Evolutionary conservation across 2,797 vertebrate genomes (phyloP).

Genomic region (Champsocephalus esox): DNA sequence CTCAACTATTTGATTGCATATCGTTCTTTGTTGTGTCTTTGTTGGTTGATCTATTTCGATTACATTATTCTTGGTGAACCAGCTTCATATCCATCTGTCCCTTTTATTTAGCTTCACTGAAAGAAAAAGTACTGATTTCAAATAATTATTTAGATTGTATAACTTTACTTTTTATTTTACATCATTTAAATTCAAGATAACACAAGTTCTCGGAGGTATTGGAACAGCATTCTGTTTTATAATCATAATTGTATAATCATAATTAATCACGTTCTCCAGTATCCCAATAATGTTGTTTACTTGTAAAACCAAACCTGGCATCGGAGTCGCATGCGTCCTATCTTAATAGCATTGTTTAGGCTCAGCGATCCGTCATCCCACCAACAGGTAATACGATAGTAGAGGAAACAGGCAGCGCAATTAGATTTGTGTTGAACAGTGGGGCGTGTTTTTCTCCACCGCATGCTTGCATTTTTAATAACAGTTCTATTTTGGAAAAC

Average conservation of each 20-base stretch:
- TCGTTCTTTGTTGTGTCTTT: slow-evolving; percentile 7
- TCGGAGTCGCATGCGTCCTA: slow-evolving; percentile 69
- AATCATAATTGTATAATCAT: slow-evolving; percentile 72
- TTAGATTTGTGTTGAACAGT: slow-evolving; percentile 87
- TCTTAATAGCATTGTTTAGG: slow-evolving; percentile 83
- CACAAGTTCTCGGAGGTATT: slow-evolving; percentile 42
- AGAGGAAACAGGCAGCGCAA: slow-evolving; percentile 82
- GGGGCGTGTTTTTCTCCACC: slow-evolving; percentile 82
- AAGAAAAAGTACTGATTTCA: slow-evolving; percentile 13
- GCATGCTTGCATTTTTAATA: slow-evolving; percentile 83
- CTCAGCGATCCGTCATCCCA: slow-evolving; percentile 83
- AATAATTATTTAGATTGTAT: slow-evolving; percentile 8
- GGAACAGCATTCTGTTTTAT: slow-evolving; percentile 54
- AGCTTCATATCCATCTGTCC: not conserved
- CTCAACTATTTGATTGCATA: not conserved
- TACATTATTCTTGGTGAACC: slow-evolving; percentile 5
- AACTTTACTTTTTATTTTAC: slow-evolving; percentile 22
- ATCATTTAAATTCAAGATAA: slow-evolving; percentile 38
- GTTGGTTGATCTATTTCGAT: not conserved
- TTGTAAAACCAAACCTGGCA: slow-evolving; percentile 65
- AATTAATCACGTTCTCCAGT: slow-evolving; percentile 74
- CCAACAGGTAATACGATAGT: slow-evolving; percentile 85
- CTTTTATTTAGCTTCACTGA: slow-evolving; percentile 16
- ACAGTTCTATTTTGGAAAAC: slow-evolving; percentile 72
- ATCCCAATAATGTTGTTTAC: slow-evolving; percentile 76